Conservation (phyloP, 2,888 invertebrate species). For the Drosophila mimetica region DNA sequence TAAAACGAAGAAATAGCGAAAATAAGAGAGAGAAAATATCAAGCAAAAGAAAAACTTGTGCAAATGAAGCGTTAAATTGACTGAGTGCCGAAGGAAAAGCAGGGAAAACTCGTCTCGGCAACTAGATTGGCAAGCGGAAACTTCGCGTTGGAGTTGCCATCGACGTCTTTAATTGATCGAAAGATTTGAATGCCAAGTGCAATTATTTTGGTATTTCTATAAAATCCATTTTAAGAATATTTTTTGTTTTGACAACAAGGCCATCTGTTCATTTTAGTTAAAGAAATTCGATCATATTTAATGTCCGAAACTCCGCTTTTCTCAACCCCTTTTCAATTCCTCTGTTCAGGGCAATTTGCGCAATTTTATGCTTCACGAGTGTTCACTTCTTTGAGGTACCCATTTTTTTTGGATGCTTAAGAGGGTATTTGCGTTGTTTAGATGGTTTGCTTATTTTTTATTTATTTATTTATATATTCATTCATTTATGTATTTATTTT, state of each 20-base stretch:
- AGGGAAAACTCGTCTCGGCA: slow-evolving; percentile 6
- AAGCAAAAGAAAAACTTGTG: slow-evolving; percentile 35
- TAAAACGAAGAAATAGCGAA: slow-evolving; percentile 20
- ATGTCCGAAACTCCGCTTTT: neutral
- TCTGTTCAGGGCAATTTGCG: slow-evolving; percentile 21
- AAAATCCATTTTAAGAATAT: neutral
- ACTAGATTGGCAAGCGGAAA: slow-evolving; percentile 12
- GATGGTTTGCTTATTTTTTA: neutral
- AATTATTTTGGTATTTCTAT: neutral
- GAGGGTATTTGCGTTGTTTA: neutral
- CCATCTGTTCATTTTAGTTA: slow-evolving; percentile 1
- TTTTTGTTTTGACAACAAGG: slow-evolving; percentile 1
- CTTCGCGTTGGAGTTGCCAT: slow-evolving; percentile 14
- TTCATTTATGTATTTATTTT: too few species aligned
- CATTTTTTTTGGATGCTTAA: neutral
- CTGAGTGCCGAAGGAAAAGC: slow-evolving; percentile 32
- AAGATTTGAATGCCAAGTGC: slow-evolving; percentile 13
- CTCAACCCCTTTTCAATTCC: neutral
- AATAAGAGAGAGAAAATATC: slow-evolving; percentile 1
- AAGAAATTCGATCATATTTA: slow-evolving; percentile 5
- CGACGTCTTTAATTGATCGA: slow-evolving; percentile 26
- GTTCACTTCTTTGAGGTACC: slow-evolving; percentile 21
- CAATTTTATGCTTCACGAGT: slow-evolving; percentile 29
- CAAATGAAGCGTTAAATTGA: slow-evolving; percentile 71
- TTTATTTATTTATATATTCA: neutral